Evolutionary conservation across 2,113 vertebrate species (phyloP).

Genomic region (Psilopogon haemacephalus): DNA sequence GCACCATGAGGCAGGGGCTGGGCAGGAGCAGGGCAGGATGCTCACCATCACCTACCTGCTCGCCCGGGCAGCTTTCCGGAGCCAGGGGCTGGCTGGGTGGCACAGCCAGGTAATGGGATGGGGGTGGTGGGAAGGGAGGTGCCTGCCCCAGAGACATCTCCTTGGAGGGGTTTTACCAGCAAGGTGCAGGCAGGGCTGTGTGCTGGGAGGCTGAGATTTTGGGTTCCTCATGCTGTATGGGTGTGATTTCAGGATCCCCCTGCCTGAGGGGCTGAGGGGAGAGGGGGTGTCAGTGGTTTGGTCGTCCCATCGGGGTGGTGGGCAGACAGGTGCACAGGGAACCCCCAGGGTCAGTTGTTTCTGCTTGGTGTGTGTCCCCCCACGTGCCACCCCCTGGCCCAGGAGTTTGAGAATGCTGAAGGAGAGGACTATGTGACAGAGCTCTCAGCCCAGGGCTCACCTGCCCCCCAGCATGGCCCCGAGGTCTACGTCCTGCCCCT

Average conservation of each 20-base stretch:
- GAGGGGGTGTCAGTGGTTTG: too few species aligned
- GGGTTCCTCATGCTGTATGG: not conserved
- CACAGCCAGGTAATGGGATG: not conserved
- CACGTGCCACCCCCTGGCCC: not conserved
- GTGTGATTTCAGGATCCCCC: not conserved
- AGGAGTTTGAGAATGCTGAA: constrained; percentile 94
- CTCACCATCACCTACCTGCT: constrained; percentile 72
- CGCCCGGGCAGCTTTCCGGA: constrained; percentile 10
- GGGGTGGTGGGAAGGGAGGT: not conserved
- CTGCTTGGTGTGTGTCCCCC: not conserved
- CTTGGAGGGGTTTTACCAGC: rapidly evolving
- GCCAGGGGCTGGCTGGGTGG: not conserved
- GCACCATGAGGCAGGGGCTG: constrained; percentile 19
- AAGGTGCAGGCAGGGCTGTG: not conserved
- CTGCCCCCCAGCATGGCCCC: constrained; percentile 80
- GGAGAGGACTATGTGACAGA: constrained; percentile 85
- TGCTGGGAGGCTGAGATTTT: not conserved
- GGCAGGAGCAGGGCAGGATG: constrained; percentile 27
- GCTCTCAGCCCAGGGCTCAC: constrained; percentile 84
- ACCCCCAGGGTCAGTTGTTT: not conserved
- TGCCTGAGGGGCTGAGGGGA: rapidly evolving
- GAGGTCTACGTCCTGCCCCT: constrained; percentile 95
- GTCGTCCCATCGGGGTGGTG: rapidly evolving
- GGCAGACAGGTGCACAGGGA: rapidly evolving
- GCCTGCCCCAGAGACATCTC: not conserved